Conservation (phyloP, 2,797 vertebrate genomes). For the Galago senegalensis region DNA sequence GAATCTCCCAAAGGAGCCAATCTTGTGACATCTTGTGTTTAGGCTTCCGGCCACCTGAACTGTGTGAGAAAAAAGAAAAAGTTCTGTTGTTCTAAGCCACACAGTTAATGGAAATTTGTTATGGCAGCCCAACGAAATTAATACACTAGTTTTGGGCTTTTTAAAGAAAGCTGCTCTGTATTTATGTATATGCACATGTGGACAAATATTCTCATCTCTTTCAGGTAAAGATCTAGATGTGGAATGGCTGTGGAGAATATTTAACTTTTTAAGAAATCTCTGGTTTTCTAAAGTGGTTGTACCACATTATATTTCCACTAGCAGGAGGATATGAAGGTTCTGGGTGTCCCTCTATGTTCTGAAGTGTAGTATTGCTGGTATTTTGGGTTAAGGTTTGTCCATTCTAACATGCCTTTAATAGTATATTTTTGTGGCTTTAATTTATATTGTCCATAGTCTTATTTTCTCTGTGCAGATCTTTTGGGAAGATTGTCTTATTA, state of each 20-base stretch:
- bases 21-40: background rate
- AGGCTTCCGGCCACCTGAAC: background rate
- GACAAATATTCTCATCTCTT: background rate
- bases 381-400: background rate
- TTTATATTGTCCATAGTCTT: background rate
- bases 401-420: background rate
- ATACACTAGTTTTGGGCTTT: background rate
- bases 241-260: background rate
- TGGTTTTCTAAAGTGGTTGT: background rate
- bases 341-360: background rate
- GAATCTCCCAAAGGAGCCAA: background rate
- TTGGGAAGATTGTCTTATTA: background rate
- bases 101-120: background rate
- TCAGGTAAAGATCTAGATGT: background rate
- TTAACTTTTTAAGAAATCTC: conserved; percentile 20
- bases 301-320: background rate
- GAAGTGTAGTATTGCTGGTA: background rate
- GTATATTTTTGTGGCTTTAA: background rate
- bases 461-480: background rate
- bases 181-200: background rate
- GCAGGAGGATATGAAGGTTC: background rate
- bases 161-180: background rate
- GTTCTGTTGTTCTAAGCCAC: background rate
- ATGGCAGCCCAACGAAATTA: background rate
- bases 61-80: background rate